Evolutionary conservation across 2,113 vertebrate genomes (phyloP), one percentile per base, ranked within the genome.

Genomic region (Carassius auratus): DNA sequence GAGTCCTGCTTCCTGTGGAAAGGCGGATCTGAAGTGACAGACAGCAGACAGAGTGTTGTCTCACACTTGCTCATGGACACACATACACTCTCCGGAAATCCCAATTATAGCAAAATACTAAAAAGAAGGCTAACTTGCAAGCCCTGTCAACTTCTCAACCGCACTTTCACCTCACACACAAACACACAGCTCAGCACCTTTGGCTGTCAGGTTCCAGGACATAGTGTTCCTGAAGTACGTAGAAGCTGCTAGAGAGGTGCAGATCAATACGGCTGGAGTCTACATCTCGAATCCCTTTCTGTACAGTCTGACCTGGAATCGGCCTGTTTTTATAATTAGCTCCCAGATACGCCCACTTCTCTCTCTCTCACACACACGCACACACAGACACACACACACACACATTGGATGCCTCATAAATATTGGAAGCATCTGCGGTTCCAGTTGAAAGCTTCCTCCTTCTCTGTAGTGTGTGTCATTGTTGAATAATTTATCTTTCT

Each of bases 401-500:
- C 10, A 45, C n/a, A 77, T 50, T 59, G 83, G 75, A 88, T n/a
- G 81, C 76, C 85, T 92, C 87, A 92, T 94, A 87, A 92, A 94
- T 94, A 93, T 93, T 92, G 88, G 91, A 91, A 81, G 7, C 52
- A 83, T 90, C 88, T 86, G 81, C 13, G 55, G 66, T 93, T 94
- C 84, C 84, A 85, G 86, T 88, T 89, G 90, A 93, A 89, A 85
- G 88, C 87, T 48, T 76, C 87, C 52, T 71, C 2, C 89, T 83
- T 89, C 77, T 89, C 86, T 91, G 88, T 86, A 78, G 84, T 84
- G 86, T 91, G 88, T 92, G 88, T 92, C 91, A 90, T 90, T 93
- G 92, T 85, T 94, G 89, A 94, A 94, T 93, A 94, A 95, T 93
- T 93, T 90, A 93, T 93, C 83, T 82, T 86, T 61, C 69, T 61